Base-by-base conservation (phyloP, 2,888 invertebrate genomes). In the Nemapogon koenigi region DNA sequence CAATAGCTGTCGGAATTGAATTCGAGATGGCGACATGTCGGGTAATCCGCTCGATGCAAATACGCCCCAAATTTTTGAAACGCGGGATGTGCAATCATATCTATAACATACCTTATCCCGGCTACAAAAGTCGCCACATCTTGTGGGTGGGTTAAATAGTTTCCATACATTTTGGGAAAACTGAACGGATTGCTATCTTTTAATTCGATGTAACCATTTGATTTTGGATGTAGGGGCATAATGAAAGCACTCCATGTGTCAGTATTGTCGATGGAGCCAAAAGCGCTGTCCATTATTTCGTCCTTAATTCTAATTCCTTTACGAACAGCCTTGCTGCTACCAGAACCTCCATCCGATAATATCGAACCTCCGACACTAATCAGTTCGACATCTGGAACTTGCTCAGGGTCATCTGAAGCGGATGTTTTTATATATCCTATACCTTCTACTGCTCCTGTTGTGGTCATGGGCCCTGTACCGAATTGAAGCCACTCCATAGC, bases 111-210 rank as follows among this genome's bases (percentile, higher is more conserved):
- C 46, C 88, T 85, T 28, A 88, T 83, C 0, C 84, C 80, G 11
- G 81, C 80, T 3, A 87, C 58, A 35, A 87, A 62, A 1, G 83
- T 83, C n/a, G 78, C 75, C 1, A 84, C 61, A 49, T 91, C 81
- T 16, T 72, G 62, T 3, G 79, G 80, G 52, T 90, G 82, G 0
- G 82, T 80, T 42, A 93, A 81, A 57, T 94, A 94, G 51, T 94
- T 90, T 0, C 91, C 88, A 49, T 90, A 85, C 48, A 95, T 84
- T n/a, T 84, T 65, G 0, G 94, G 93, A 48, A 86, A 83, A 22
- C 87, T 84, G 30, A 85, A 81, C 0, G 93, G 91, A 67, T 94
- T 84, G 16, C 72, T 84, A 27, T 87, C 85, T 49, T 82, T 84
- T 10, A 96, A 71, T 55, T 81, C 83, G 1, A 92, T 49, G 3